Conservation (phyloP, 2,888 invertebrate genomes). For the Apodemia mormo region DNA sequence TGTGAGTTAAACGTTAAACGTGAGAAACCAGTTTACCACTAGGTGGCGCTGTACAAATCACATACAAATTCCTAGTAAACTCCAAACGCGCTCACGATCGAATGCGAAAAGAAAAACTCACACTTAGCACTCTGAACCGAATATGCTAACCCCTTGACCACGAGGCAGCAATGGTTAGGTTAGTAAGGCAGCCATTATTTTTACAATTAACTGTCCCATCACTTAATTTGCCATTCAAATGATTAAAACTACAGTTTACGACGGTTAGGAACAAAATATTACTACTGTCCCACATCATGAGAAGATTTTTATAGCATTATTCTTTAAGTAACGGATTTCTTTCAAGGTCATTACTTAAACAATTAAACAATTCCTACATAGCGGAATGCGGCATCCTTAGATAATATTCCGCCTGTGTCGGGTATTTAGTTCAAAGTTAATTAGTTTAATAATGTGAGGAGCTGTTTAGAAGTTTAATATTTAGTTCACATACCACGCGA, state of each 20-base stretch:
- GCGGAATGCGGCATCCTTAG: background rate
- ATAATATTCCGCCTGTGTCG: background rate
- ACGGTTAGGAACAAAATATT: background rate
- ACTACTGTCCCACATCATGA: background rate
- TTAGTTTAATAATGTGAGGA: background rate
- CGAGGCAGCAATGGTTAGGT: too few relatives aligned
- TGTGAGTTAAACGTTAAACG: too few relatives aligned
- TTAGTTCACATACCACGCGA: background rate
- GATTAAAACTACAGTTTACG: background rate
- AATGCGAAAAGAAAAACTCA: too few relatives aligned
- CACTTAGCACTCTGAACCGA: too few relatives aligned
- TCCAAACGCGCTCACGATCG: too few relatives aligned
- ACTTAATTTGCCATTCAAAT: background rate
- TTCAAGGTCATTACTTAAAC: constrained; percentile 16
- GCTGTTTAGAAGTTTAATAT: background rate
- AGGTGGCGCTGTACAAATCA: too few relatives aligned
- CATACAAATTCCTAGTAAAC: too few relatives aligned
- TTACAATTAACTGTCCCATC: too few relatives aligned
- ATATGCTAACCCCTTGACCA: too few relatives aligned
- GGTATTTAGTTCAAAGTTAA: background rate
- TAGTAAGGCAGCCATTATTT: too few relatives aligned
- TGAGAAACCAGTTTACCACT: too few relatives aligned
- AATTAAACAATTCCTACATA: constrained; percentile 16
- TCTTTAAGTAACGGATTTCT: background rate
- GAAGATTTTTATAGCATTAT: constrained; percentile 1